Base-by-base conservation (phyloP, 1,140 invertebrate species). In the Palaemon carinicauda region DNA sequence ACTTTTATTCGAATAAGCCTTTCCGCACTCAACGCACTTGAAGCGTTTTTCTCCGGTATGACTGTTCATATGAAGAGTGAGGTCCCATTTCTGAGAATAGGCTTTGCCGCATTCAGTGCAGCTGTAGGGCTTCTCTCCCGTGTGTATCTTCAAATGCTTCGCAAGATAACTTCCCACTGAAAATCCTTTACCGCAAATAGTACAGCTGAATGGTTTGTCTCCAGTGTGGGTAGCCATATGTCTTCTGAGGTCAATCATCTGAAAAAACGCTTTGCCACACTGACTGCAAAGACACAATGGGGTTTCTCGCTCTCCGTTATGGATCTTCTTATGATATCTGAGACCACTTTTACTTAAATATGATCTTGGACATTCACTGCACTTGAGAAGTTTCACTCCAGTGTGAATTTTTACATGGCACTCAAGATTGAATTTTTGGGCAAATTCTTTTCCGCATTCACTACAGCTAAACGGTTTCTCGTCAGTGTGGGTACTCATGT, bases 301-400 rank as follows among this genome's bases (percentile, higher is more conserved):
- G 7, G 19, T 84, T 27, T n/a, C n/a, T n/a, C n/a, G n/a, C n/a
- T 53, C 77, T 14, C 29, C 53, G n/a, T 50, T 84, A 21, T 84
- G 82, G 17, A 52, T 74, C 14, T 80, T 74, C 33, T 24, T 75
- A 71, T 82, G 82, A 15, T 51, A n/a, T 33, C 15, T 33, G 1
- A 87, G 33, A 33, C 54, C 27, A 41, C 54, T 65, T 17, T 71
- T 31, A 29, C 94, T 92, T 0, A 94, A 92, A 91, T 95, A 95
- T 1, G 74, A 50, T n/a, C 19, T 50, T 10, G 21, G 33, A 51
- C 74, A 77, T n/a, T 19, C 74, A 31, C 24, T 21, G 52, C 74
- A 77, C 74, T 14, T 77, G 15, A 27, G 52, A 31, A 50, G 29
- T 21, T 77, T 29, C 15, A 50, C 74, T n/a, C 41, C 74, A 10